Evolutionary conservation across 2,797 vertebrate species (phyloP), one percentile per base, ranked within the genome.

Genomic region (Cynopterus sphinx): DNA sequence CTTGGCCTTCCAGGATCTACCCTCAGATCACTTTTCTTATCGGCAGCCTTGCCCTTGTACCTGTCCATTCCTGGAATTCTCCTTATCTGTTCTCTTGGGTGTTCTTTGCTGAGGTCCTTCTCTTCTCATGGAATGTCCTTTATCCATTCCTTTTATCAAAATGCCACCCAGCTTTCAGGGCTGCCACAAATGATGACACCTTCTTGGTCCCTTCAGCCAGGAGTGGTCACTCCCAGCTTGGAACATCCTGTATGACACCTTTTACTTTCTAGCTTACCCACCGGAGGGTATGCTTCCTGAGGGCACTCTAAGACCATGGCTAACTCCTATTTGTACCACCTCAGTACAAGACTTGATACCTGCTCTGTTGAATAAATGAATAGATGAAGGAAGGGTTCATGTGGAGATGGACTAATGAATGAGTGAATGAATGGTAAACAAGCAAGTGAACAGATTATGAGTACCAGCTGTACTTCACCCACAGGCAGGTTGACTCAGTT

Each of bases 71-170:
- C 74, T 28, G 67, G 41, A 17, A 0, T 6, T 33, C 63, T 73
- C 33, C 81, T 21, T 21, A 22, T 13, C 0, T 3, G 11, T 57
- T 19, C 28, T 53, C 31, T 0, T 4, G 41, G 26, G 2, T 1
- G 43, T 16, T 13, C 28, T 59, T 33, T 19, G 19, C 28, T 4
- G 28, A 3, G 15, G 57, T 17, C 21, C 3, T 36, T 39, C 63
- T 51, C 70, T 43, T 19, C 15, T 24, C 28, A 0, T 3, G 19
- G 19, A 46, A 6, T 6, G 43, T 5, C 84, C 68, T 90, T 41
- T 65, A 26, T 33, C 33, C 12, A 2, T 31, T 59, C 55, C 33
- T 17, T 51, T 31, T 59, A 33, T 24, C 17, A n/a, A 6, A 46
- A 59, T 36, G 4, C 3, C 28, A 9, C 70, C 19, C 19, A 0